Evolutionary conservation across 2,113 vertebrate genomes (phyloP).

Genomic region (Grammomys dolichurus): DNA sequence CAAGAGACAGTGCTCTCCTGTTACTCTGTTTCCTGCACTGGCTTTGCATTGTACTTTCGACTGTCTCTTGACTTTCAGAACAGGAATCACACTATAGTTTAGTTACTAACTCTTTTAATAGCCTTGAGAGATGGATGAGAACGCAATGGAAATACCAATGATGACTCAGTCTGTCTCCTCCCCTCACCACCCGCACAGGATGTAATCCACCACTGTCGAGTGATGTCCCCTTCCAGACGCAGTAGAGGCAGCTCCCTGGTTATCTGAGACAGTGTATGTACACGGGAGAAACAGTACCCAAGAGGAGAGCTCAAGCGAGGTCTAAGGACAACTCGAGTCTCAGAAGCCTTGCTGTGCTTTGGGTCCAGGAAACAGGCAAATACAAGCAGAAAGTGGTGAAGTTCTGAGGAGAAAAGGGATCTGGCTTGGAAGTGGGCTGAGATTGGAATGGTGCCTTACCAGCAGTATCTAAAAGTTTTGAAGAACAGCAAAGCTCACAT

Average conservation of each 20-base stretch:
- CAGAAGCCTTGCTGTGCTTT: neutral
- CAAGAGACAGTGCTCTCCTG: neutral
- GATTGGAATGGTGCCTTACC: neutral
- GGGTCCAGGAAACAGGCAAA: conserved; percentile 1
- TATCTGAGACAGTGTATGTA: neutral
- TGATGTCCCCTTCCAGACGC: neutral
- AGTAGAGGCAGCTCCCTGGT: conserved; percentile 10
- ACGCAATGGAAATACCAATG: conserved; percentile 59
- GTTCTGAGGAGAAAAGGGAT: neutral
- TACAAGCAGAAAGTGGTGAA: conserved; percentile 25
- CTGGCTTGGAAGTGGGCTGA: conserved; percentile 5
- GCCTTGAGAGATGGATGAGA: conserved; percentile 22
- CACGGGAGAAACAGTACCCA: conserved; percentile 2
- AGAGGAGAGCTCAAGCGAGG: conserved; percentile 34
- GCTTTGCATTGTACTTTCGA: conserved; percentile 43
- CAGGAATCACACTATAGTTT: conserved; percentile 48
- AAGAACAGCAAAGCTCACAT: neutral
- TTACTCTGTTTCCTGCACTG: conserved; percentile 31
- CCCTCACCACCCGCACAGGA: conserved; percentile 51
- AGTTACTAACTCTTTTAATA: conserved; percentile 72
- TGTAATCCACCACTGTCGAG: conserved; percentile 44
- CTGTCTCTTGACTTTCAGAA: conserved; percentile 63
- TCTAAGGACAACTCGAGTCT: conserved; percentile 7
- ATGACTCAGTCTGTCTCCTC: conserved; percentile 59
- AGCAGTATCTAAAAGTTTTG: conserved; percentile 5